Base-by-base conservation (phyloP, 2,113 vertebrate species). In the Hippocampus guttulatus region DNA sequence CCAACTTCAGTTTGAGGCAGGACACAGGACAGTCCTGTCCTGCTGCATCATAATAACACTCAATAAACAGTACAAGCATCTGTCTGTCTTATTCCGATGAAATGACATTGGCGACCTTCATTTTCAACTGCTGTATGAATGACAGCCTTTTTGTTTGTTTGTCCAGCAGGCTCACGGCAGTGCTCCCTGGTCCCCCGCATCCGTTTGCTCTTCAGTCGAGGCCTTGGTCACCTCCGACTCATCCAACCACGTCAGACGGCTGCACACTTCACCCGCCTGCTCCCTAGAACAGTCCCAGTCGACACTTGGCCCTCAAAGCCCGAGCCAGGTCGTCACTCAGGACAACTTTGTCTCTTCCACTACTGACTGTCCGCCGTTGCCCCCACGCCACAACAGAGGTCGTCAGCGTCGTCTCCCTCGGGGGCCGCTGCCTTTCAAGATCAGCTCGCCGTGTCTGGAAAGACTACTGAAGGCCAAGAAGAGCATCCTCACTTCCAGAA, bases 341-440 rank as follows among this genome's bases (percentile, higher is more conserved):
- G 89, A 88, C 85, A 75, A 66, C 61, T 61, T 67, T 1, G 82
- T 89, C 14, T 90, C 89, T 67, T 90, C 89, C 75, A 89, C 79
- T 81, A 85, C 79, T 2, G 87, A 88, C 78, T 58, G 23, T 12
- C 23, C 3, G n/a, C 8, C 11, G 55, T 8, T 43, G 0, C 57
- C 1, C 60, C 0, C 11, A 3, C 33, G 3, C 8, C 30, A 14
- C 73, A 12, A 12, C 5, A 3, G 3, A 14, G 7, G 3, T 8
- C 63, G 0, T 16, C 62, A n/a, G 18, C 11, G 6, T 1, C 61
- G 5, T 55, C 21, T 55, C 10, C 45, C 12, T 33, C 63, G 15
- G 68, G 67, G 41, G 18, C 38, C 75, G 8, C 67, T 23, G 10
- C 41, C 65, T 14, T 82, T 84, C 21, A 83, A 73, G 52, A 75